Evolutionary conservation across 2,797 vertebrate genomes (phyloP).

Genomic region (Eupleurogrammus muticus): DNA sequence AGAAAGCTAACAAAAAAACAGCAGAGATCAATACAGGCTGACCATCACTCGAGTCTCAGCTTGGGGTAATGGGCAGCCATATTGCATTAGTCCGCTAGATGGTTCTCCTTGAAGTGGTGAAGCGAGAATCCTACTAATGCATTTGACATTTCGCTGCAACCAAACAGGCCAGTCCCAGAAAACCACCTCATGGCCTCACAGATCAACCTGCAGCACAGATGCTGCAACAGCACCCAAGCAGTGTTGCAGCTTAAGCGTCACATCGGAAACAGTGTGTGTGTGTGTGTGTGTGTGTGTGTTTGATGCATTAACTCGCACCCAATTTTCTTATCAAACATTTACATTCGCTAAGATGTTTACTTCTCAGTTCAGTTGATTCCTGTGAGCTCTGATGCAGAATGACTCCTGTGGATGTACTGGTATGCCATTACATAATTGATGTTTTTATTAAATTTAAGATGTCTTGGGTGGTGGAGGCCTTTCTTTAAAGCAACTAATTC

Average conservation of each 20-base stretch:
- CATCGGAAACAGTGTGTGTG: slow-evolving; percentile 1
- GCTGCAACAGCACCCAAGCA: slow-evolving; percentile 29
- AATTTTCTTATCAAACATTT: not conserved
- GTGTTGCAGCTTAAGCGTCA: slow-evolving; percentile 11
- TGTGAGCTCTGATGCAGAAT: slow-evolving; percentile 41
- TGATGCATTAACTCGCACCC: not conserved
- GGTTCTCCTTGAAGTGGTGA: slow-evolving; percentile 80
- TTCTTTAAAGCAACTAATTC: slow-evolving; percentile 68
- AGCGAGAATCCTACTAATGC: slow-evolving; percentile 80
- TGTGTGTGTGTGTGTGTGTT: not conserved
- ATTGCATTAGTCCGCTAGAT: slow-evolving; percentile 80
- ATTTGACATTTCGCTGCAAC: slow-evolving; percentile 77
- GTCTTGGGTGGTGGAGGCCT: slow-evolving; percentile 54
- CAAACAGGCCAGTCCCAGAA: slow-evolving; percentile 51
- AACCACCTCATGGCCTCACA: slow-evolving; percentile 51
- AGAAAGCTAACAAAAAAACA: slow-evolving; percentile 19
- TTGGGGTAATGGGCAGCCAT: slow-evolving; percentile 78
- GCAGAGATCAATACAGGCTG: slow-evolving; percentile 75
- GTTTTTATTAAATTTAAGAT: slow-evolving; percentile 75
- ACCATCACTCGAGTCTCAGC: slow-evolving; percentile 74
- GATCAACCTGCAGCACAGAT: slow-evolving; percentile 49
- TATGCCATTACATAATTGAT: slow-evolving; percentile 72
- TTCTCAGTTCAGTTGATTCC: slow-evolving; percentile 33
- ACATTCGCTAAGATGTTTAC: slow-evolving; percentile 26
- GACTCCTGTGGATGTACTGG: slow-evolving; percentile 56